Conservation (phyloP, 2,888 invertebrate species). For the Eledone cirrhosa region DNA sequence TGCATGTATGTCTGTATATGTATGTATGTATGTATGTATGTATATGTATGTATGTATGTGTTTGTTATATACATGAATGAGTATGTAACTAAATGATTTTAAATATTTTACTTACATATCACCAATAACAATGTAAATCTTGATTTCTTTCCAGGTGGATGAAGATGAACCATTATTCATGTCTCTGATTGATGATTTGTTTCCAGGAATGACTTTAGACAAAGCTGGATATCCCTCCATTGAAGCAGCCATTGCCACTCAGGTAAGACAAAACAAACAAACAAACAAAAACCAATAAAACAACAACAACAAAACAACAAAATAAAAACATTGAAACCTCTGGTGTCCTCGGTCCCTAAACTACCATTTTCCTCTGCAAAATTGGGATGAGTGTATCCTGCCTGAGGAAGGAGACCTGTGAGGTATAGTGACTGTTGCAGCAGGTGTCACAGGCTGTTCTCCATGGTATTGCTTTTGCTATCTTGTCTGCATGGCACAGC, state of each 20-base stretch:
- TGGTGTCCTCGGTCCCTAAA: too few species aligned
- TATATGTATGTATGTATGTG: neutral
- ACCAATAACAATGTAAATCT: neutral
- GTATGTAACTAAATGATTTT: neutral
- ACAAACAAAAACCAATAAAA: too few species aligned
- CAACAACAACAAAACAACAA: too few species aligned
- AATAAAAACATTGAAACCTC: too few species aligned
- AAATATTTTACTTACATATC: neutral
- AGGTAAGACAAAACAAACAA: conserved; percentile 68
- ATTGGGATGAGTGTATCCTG: too few species aligned
- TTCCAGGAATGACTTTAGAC: conserved; percentile 92
- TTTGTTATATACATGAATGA: neutral
- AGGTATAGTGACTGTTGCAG: too few species aligned
- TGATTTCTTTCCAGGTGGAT: conserved; percentile 70
- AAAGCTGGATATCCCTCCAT: conserved; percentile 90
- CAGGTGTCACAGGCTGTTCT: too few species aligned
- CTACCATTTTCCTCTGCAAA: too few species aligned
- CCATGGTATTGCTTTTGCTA: too few species aligned
- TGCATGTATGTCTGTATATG: too few species aligned
- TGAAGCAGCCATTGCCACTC: conserved; percentile 85
- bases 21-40: neutral
- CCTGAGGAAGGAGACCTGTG: too few species aligned
- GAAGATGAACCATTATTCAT: conserved; percentile 98
- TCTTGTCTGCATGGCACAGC: too few species aligned
- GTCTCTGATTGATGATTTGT: conserved; percentile 92